These are phyloP conservation scores for Thamnophis sirtalis DNA, from an alignment of 2,113 vertebrate genomes.

Conservation along the genomic window DNA sequence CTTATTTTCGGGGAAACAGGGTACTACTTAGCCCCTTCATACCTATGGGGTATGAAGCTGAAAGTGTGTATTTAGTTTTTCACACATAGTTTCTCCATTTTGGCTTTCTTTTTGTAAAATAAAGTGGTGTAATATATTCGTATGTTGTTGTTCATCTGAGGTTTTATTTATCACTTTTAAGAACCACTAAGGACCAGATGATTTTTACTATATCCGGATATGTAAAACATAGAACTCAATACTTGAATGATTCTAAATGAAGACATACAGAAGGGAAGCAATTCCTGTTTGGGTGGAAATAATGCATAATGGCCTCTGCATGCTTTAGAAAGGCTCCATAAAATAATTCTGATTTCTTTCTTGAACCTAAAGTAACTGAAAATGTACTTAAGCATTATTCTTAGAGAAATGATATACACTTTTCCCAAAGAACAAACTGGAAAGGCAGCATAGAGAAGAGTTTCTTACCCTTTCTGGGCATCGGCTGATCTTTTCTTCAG, in stretches of 20 bases:
- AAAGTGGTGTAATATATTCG: too few relatives aligned
- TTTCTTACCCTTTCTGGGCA: constrained; percentile 82
- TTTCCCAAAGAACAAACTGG: constrained; percentile 11
- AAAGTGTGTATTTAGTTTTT: neutral
- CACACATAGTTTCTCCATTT: neutral
- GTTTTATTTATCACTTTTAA: neutral
- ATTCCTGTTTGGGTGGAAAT: neutral
- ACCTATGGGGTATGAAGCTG: neutral
- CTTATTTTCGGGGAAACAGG: too few relatives aligned
- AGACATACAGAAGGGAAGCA: neutral
- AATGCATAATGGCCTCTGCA: too few relatives aligned
- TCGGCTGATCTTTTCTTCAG: constrained; percentile 91
- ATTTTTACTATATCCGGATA: neutral
- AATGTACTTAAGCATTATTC: neutral
- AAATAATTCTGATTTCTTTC: neutral
- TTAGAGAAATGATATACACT: neutral
- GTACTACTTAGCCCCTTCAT: neutral
- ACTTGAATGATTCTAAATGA: neutral
- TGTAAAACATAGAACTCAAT: neutral
- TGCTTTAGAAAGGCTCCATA: neutral
- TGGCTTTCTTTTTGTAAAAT: neutral
- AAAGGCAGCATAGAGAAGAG: neutral
- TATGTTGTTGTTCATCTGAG: too few relatives aligned
- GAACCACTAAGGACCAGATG: neutral
- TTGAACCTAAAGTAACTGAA: neutral